Conservation (phyloP, 1,140 invertebrate species). For the Tetramorium parvispinum region DNA sequence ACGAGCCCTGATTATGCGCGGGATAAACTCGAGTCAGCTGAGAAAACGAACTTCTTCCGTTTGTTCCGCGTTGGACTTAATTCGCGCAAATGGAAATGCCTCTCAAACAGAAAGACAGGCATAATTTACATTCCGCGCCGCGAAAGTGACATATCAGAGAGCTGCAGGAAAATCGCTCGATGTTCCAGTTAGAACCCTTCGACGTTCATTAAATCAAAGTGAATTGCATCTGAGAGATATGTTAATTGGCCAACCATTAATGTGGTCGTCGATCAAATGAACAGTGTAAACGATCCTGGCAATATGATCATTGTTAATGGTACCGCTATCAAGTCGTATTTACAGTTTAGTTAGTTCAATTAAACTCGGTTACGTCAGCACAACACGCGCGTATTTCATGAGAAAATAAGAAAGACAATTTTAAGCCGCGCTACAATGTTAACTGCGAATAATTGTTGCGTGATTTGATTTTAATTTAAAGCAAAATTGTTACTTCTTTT, state of each 20-base stretch:
- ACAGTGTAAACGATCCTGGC: background rate
- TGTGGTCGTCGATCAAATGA: background rate
- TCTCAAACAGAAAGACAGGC: constrained; percentile 57
- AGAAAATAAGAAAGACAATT: background rate
- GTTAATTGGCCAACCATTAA: constrained; percentile 21
- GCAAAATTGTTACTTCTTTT: background rate
- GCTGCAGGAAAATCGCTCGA: constrained; percentile 53
- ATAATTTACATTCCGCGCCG: constrained; percentile 57
- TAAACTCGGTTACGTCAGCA: background rate
- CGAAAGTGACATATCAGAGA: constrained; percentile 59
- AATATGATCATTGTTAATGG: background rate
- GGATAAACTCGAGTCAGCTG: constrained; percentile 44
- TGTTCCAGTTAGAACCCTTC: constrained; percentile 33
- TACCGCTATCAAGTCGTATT: background rate
- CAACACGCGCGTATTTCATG: background rate
- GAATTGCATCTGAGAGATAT: constrained; percentile 27
- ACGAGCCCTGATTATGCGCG: constrained; percentile 33
- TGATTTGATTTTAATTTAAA: background rate
- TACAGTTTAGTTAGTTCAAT: constrained; percentile 2
- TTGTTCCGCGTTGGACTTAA: constrained; percentile 51
- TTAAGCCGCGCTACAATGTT: background rate
- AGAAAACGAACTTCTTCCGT: constrained; percentile 55
- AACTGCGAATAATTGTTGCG: background rate
- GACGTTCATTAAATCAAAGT: constrained; percentile 52
- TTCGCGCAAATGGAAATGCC: constrained; percentile 60